These are phyloP conservation scores for Calypte anna DNA, from an alignment of 2,113 vertebrate genomes.

Conservation along the genomic window DNA sequence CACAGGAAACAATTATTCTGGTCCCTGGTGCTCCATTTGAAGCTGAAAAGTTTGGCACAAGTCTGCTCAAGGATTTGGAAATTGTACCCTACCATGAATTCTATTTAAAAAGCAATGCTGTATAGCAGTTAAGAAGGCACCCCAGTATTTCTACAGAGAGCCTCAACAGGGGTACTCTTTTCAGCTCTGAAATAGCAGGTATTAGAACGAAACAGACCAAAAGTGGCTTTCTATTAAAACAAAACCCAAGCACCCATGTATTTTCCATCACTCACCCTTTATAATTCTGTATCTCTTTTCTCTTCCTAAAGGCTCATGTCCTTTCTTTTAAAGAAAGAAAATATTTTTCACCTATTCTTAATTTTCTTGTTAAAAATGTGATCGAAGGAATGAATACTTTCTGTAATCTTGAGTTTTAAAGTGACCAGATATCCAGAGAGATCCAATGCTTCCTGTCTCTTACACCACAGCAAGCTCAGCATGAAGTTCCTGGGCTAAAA, in stretches of 20 bases:
- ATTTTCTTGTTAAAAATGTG: not conserved
- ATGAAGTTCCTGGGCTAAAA: not conserved
- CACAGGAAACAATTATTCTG: not conserved
- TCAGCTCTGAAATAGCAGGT: not conserved
- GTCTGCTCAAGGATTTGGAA: not conserved
- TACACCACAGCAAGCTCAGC: not conserved
- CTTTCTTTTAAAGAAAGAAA: not conserved
- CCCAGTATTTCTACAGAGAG: conserved; percentile 25
- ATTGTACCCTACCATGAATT: not conserved
- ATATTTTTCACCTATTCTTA: not conserved
- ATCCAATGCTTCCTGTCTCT: not conserved
- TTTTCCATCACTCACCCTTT: not conserved
- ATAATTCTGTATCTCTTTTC: not conserved
- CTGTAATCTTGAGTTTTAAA: not conserved
- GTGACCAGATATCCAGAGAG: not conserved
- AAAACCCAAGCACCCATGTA: not conserved
- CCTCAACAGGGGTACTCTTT: not conserved
- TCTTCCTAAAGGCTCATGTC: not conserved
- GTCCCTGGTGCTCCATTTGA: not conserved
- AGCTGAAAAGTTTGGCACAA: not conserved
- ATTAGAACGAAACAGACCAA: not conserved
- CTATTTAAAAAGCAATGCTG: conserved; percentile 14
- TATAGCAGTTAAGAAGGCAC: conserved; percentile 20
- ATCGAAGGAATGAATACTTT: not conserved
- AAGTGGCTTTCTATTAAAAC: not conserved